A percentile compares a stretch with the other conserved stretches of the same genome.
These are phyloP conservation scores for Phyllotreta cruciferae DNA, from an alignment of 2,888 invertebrate genomes.

Conservation along the genomic window DNA sequence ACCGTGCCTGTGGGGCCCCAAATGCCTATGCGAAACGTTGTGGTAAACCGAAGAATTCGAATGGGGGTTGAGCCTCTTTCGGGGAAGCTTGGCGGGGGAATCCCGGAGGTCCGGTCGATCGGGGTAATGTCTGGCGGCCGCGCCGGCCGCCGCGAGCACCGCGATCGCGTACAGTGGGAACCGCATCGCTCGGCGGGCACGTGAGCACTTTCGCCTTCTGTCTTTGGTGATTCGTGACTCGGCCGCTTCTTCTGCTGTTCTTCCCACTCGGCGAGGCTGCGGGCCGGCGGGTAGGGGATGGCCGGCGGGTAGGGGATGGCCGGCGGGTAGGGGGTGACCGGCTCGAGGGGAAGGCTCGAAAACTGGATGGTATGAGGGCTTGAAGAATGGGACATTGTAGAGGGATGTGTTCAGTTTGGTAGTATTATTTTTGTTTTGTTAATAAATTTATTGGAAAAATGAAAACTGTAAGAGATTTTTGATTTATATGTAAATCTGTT, in stretches of 20 bases:
- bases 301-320: neutral
- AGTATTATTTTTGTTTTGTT: no score
- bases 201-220: slow-evolving; percentile 42
- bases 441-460: no score
- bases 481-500: no score
- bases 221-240: slow-evolving; percentile 32
- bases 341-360: no score
- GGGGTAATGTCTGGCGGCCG: slow-evolving; percentile 18
- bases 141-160: slow-evolving; percentile 29
- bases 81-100: neutral
- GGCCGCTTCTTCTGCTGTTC: neutral
- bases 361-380: no score
- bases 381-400: no score
- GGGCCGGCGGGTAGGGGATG: slow-evolving; percentile 28
- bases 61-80: neutral
- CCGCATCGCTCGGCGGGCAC: slow-evolving; percentile 36
- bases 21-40: neutral
- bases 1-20: neutral
- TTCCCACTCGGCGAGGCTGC: slow-evolving; percentile 25
- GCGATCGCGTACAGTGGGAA: slow-evolving; percentile 18
- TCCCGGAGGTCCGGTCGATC: slow-evolving; percentile 6
- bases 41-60: neutral
- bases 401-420: no score
- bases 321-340: neutral
- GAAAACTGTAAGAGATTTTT: no score